Evolutionary conservation across 2,113 vertebrate genomes (phyloP), one percentile per base, ranked within the genome.

Genomic region (Elachura formosa): DNA sequence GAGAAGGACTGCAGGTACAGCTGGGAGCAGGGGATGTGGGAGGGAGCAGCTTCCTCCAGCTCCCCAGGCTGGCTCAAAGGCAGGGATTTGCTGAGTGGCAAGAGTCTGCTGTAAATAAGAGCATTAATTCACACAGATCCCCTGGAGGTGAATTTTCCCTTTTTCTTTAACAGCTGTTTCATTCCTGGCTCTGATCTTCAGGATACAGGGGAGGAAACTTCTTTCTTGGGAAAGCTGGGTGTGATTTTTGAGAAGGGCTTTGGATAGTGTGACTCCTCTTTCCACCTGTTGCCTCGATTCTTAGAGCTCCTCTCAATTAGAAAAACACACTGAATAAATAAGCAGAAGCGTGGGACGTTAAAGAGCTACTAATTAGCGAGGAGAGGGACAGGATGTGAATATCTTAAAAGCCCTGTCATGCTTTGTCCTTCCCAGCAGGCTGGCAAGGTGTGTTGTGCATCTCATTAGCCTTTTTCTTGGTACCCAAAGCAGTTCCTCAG

Each of bases 1-100:
- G 98, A 99, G 97, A 98, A 98, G 96, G 99, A 99, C 96, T 99
- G 99, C 99, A 99, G 99, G 99, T 99, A 97, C 21, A 18, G 49
- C 43, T 2, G 4, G 55, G 59, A 63, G 33, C 36, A 46, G 83
- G 59, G 68, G 14, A 23, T 69, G 29, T 0, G 2, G 10, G 10
- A 18, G 23, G 66, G 13, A 82, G 3, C 66, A 1, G 14, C 26
- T 31, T 12, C 46, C 67, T 34, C 20, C 78, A 63, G 36, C 56
- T 78, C 33, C n/a, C 26, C 25, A 31, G 38, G 8, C 25, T 56
- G 17, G 14, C 51, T 58, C 71, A 46, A 51, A 68, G 41, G 12
- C 4, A 10, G n/a, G 29, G 54, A 4, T 62, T 25, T 78, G 64
- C 45, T 68, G 58, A 84, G 51, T 43, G 51, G 29, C 34, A 29